phyloP scores from a whole-genome alignment of 2,797 vertebrate species.

The Rhyacichthys aspro region DNA sequence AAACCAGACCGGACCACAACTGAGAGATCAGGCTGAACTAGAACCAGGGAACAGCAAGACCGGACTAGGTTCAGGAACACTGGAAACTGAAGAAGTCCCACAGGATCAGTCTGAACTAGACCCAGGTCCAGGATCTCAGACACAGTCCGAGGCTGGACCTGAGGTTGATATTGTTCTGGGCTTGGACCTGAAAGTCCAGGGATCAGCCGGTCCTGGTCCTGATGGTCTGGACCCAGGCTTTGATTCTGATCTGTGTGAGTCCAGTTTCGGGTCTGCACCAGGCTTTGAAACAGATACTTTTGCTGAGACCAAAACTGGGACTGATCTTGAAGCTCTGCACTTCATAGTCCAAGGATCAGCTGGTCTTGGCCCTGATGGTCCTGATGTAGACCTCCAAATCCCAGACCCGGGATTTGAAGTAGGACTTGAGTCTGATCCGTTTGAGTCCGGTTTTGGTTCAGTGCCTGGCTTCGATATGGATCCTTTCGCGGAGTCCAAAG shows the following conservation, averaged over 20 bases:
- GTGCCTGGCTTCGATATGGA: conserved; percentile 14
- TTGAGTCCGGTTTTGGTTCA: background rate
- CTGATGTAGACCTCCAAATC: too few relatives aligned
- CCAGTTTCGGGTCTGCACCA: conserved; percentile 6
- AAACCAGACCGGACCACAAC: background rate
- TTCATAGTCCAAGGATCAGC: background rate
- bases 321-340: background rate
- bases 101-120: too few relatives aligned
- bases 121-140: too few relatives aligned
- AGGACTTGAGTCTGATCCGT: conserved; percentile 23
- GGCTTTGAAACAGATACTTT: conserved; percentile 18
- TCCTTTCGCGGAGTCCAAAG: conserved; percentile 9
- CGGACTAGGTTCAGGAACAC: too few relatives aligned
- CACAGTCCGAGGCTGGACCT: too few relatives aligned
- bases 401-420: background rate
- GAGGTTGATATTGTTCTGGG: conserved; percentile 18
- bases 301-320: background rate
- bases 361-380: too few relatives aligned
- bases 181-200: background rate
- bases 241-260: conserved; percentile 12
- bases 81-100: too few relatives aligned
- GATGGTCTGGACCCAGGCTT: conserved; percentile 11
- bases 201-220: background rate
- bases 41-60: conserved; percentile 14
- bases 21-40: background rate